Base-by-base conservation (phyloP, 2,113 vertebrate genomes). In the Raja brachyura region DNA sequence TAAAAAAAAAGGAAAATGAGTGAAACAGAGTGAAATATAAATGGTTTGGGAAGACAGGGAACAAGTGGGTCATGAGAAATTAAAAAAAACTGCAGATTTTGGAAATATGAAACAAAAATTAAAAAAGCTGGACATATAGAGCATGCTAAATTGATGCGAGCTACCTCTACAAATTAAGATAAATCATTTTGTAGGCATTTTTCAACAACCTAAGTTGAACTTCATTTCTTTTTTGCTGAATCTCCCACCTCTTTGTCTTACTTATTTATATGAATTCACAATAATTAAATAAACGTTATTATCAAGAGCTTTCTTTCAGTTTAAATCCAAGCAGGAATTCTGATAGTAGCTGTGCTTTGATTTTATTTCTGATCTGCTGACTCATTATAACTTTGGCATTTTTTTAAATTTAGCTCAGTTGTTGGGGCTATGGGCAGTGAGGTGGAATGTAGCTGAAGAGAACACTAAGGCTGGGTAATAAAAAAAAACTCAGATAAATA, bases 331-430 rank as follows among this genome's bases (percentile, higher is more conserved):
- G 83, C 54, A 28, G 20, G 22, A 54, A 56, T 31, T 31, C 28
- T 61, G 56, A 85, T n/a, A 59, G 56, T 13, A 77, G n/a, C 75
- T 77, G 75, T 88, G 83, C 59, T 88, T 88, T 88, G 83, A 63
- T 63, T 63, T 86, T 56, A 56, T 59, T 2, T 59, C 9, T 14
- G 81, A 85, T 61, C n/a, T n/a, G 56, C 25, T 66, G 59, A 61
- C n/a, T 16, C 48, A 31, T 63, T 88, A n/a, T 31, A 14, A 59
- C 11, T 88, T 86, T 88, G 83, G 14, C n/a, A 31, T 18, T 4
- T 16, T 5, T 5, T 25, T 54, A 14, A 10, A 73, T 22, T 73
- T 22, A 73, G 70, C 70, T 73, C 18, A 20, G 70, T 16, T 63
- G n/a, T 88, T 31, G n/a, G 28, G 59, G 56, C 28, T 1, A 14